These are phyloP conservation scores for Sciurus carolinensis DNA, from an alignment of 2,797 vertebrate species.

Conservation along the genomic window DNA sequence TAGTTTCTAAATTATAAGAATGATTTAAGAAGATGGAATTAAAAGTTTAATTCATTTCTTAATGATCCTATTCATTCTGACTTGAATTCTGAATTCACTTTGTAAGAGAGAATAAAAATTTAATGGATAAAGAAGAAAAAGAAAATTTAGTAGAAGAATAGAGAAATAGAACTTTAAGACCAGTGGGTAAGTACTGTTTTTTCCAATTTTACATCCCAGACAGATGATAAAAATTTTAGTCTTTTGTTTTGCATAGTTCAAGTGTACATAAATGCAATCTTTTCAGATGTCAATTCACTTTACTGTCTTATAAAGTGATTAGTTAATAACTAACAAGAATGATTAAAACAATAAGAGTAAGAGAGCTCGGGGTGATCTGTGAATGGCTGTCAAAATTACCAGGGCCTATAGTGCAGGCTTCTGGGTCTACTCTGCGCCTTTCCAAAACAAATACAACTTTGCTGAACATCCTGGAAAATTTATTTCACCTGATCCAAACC, in stretches of 20 bases:
- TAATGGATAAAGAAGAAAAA: neutral
- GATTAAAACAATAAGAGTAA: neutral
- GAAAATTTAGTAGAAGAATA: neutral
- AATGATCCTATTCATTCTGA: neutral
- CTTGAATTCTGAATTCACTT: conserved; percentile 3
- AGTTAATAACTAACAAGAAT: neutral
- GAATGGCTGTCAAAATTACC: neutral
- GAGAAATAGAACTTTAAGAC: neutral
- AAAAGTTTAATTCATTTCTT: neutral
- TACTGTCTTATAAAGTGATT: neutral
- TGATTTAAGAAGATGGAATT: neutral
- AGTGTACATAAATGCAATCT: neutral
- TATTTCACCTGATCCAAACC: neutral
- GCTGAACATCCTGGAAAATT: neutral
- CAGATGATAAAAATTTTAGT: neutral
- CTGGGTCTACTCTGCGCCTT: neutral
- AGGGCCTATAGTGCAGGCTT: neutral
- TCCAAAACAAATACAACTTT: neutral
- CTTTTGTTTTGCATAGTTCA: neutral
- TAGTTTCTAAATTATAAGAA: neutral
- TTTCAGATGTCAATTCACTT: neutral
- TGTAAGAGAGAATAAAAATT: neutral
- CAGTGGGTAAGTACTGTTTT: neutral
- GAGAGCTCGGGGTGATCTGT: neutral
- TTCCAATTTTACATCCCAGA: neutral